Conservation (phyloP, 2,888 invertebrate species). For the Crocallis elinguaria region DNA sequence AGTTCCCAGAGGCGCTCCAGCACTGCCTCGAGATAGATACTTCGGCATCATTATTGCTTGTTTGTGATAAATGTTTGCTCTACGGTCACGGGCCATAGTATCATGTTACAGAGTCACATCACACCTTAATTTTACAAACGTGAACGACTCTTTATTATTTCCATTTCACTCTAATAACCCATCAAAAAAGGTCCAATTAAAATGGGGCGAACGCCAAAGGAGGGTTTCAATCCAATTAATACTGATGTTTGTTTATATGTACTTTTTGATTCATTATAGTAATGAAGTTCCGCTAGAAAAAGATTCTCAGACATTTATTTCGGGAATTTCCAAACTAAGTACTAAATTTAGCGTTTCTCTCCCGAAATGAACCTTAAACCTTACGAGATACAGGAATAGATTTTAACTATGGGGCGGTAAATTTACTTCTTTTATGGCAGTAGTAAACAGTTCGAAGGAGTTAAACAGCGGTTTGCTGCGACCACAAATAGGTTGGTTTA, state of each 20-base stretch:
- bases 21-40: too few relatives aligned
- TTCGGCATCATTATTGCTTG: too few relatives aligned
- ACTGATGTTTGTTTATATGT: slow-evolving; percentile 30
- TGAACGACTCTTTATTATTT: too few relatives aligned
- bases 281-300: slow-evolving; percentile 26
- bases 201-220: slow-evolving; percentile 17
- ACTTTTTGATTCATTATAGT: slow-evolving; percentile 33
- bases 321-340: slow-evolving; percentile 7
- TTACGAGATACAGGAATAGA: slow-evolving; percentile 55
- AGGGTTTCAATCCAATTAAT: slow-evolving; percentile 32
- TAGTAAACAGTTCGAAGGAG: slow-evolving; percentile 71
- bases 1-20: too few relatives aligned
- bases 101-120: too few relatives aligned
- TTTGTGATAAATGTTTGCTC: too few relatives aligned
- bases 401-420: slow-evolving; percentile 60
- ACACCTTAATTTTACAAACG: too few relatives aligned
- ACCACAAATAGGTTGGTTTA: slow-evolving; percentile 69
- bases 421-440: slow-evolving; percentile 67
- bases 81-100: too few relatives aligned
- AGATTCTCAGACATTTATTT: slow-evolving; percentile 24
- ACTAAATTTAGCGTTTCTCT: neutral
- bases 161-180: slow-evolving; percentile 22
- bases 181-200: slow-evolving; percentile 35
- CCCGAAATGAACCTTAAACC: slow-evolving; percentile 31
- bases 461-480: slow-evolving; percentile 67